Conservation (phyloP, 2,888 invertebrate species). For the Xylota segnis region DNA sequence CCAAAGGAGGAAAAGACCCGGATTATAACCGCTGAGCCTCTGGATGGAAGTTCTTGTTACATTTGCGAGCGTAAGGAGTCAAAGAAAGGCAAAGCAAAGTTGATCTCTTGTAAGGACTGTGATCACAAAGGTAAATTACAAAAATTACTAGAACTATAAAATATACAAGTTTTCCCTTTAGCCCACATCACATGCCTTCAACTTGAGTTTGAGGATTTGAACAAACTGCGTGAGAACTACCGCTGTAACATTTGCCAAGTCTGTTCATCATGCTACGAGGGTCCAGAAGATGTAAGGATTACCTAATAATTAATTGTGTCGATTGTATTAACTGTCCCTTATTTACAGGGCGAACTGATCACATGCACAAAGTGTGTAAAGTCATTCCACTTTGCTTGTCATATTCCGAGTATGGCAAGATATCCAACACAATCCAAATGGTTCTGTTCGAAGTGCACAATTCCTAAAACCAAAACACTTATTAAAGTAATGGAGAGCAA, state of each 20-base stretch:
- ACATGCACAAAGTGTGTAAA: slow-evolving; percentile 94
- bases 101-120: slow-evolving; percentile 81
- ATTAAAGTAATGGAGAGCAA: slow-evolving; percentile 21
- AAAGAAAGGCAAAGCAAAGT: slow-evolving; percentile 81
- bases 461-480: slow-evolving; percentile 63
- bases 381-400: slow-evolving; percentile 93
- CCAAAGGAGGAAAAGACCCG: slow-evolving; percentile 56
- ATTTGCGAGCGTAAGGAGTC: slow-evolving; percentile 80
- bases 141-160: not conserved
- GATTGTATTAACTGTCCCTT: slow-evolving; percentile 1
- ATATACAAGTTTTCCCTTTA: slow-evolving; percentile 83
- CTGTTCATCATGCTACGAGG: slow-evolving; percentile 92
- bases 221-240: slow-evolving; percentile 86
- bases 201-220: slow-evolving; percentile 79
- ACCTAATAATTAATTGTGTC: not conserved
- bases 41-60: slow-evolving; percentile 76
- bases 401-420: slow-evolving; percentile 88
- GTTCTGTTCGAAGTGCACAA: slow-evolving; percentile 89
- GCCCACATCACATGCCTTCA: slow-evolving; percentile 81
- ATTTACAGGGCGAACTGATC: slow-evolving; percentile 87
- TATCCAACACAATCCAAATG: slow-evolving; percentile 86
- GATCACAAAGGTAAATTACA: slow-evolving; percentile 78
- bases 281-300: slow-evolving; percentile 88
- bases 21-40: not conserved
- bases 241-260: slow-evolving; percentile 96